phyloP scores from a whole-genome alignment of 2,888 invertebrate species.

The Leptura quadrifasciata region DNA sequence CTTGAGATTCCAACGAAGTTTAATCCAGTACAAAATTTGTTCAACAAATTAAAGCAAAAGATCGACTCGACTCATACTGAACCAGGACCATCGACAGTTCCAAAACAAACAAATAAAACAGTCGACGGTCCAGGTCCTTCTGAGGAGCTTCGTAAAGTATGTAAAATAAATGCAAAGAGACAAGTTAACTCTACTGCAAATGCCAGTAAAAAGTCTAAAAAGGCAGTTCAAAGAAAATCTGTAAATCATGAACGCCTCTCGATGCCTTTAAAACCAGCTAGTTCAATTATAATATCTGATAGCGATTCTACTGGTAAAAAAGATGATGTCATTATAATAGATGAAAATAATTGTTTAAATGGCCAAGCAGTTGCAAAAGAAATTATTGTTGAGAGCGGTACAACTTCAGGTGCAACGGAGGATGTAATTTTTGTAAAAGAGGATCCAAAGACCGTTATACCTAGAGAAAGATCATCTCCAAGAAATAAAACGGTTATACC shows the following conservation, averaged over 20 bases:
- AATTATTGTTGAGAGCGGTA: neutral
- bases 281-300: constrained; percentile 27
- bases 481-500: constrained; percentile 15
- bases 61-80: constrained; percentile 15
- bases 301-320: constrained; percentile 27
- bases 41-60: constrained; percentile 55
- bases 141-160: constrained; percentile 1
- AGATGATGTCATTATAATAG: constrained; percentile 14
- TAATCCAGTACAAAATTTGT: constrained; percentile 55
- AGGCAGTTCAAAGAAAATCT: neutral
- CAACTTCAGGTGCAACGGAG: neutral
- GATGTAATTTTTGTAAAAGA: constrained; percentile 22
- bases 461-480: constrained; percentile 34
- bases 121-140: neutral
- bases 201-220: constrained; percentile 15
- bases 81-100: constrained; percentile 35
- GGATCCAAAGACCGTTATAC: constrained; percentile 19
- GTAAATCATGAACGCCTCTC: constrained; percentile 5
- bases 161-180: constrained; percentile 33
- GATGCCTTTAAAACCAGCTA: constrained; percentile 1
- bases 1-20: constrained; percentile 36
- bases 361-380: neutral
- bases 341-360: constrained; percentile 2
- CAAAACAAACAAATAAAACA: constrained; percentile 6
- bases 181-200: neutral